Conservation (phyloP, 2,888 invertebrate species). For the Ochropacha duplaris region DNA sequence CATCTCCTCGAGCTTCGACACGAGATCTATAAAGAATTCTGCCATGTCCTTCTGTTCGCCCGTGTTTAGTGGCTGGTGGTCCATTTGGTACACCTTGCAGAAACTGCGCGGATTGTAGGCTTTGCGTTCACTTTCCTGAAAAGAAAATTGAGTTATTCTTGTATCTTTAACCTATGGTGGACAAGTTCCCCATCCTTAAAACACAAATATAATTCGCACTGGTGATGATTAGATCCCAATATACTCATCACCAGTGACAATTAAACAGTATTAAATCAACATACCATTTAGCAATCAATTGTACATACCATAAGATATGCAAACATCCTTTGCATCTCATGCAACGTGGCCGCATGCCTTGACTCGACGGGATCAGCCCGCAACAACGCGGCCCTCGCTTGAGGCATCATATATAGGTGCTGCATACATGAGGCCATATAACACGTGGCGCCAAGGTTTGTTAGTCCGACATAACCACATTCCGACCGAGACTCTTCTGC, state of each 20-base stretch:
- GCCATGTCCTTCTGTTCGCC: conserved; percentile 99
- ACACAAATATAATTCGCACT: too few relatives aligned
- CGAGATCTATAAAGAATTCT: conserved; percentile 98
- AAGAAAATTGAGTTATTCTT: not conserved
- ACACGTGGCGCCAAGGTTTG: conserved; percentile 97
- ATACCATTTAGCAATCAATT: too few relatives aligned
- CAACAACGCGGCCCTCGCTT: conserved; percentile 92
- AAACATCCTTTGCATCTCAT: conserved; percentile 97
- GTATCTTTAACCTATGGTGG: not conserved
- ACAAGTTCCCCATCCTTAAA: too few relatives aligned
- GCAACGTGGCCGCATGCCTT: conserved; percentile 91
- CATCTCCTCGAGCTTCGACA: conserved; percentile 98
- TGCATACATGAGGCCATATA: conserved; percentile 99
- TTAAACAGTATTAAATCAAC: too few relatives aligned
- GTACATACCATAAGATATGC: conserved; percentile 91
- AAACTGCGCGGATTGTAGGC: conserved; percentile 97
- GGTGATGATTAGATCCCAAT: too few relatives aligned
- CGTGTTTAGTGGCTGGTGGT: conserved; percentile 97
- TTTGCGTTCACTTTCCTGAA: conserved; percentile 94
- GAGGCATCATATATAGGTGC: conserved; percentile 98
- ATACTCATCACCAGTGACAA: too few relatives aligned
- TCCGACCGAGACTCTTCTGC: conserved; percentile 97
- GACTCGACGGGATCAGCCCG: conserved; percentile 88
- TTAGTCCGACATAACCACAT: conserved; percentile 96
- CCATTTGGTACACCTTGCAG: conserved; percentile 98